Evolutionary conservation across 2,113 vertebrate species (phyloP).

Genomic region (Ameiurus melas): DNA sequence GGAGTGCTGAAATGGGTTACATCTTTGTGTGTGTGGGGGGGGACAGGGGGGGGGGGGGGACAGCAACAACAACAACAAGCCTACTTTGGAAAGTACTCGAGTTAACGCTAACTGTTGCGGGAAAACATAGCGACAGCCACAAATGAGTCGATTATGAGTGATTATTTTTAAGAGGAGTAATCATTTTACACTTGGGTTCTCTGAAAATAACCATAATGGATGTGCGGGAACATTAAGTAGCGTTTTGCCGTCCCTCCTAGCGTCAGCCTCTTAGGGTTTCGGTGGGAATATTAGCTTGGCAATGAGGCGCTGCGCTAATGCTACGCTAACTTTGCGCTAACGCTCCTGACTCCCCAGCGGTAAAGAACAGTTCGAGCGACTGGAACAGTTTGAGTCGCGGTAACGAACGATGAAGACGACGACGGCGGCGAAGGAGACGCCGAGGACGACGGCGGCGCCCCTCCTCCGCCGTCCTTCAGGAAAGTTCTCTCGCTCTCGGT

Average conservation of each 20-base stretch:
- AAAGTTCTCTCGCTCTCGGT: conserved; percentile 42
- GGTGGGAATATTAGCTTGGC: conserved; percentile 54
- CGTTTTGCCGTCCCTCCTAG: conserved; percentile 53
- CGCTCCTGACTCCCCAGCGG: conserved; percentile 35
- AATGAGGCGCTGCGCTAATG: conserved; percentile 58
- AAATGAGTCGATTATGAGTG: conserved; percentile 48
- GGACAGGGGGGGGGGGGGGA: too few relatives aligned
- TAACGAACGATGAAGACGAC: conserved; percentile 39
- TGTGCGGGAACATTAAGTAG: conserved; percentile 54
- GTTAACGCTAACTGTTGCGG: conserved; percentile 27
- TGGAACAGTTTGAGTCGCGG: conserved; percentile 31
- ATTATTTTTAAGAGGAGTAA: conserved; percentile 48
- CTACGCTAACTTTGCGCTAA: conserved; percentile 53
- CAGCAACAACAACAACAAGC: neutral
- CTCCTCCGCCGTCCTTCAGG: conserved; percentile 41
- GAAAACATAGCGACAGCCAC: conserved; percentile 26
- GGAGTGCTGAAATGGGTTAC: neutral
- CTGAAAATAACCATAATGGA: conserved; percentile 60
- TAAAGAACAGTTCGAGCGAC: conserved; percentile 36
- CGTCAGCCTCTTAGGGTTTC: conserved; percentile 49
- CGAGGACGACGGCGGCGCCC: conserved; percentile 6
- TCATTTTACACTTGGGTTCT: conserved; percentile 58
- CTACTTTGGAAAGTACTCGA: neutral
- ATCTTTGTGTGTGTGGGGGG: neutral
- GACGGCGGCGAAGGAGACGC: neutral